Conservation (phyloP, 2,113 vertebrate genomes). For the Clinocottus analis region DNA sequence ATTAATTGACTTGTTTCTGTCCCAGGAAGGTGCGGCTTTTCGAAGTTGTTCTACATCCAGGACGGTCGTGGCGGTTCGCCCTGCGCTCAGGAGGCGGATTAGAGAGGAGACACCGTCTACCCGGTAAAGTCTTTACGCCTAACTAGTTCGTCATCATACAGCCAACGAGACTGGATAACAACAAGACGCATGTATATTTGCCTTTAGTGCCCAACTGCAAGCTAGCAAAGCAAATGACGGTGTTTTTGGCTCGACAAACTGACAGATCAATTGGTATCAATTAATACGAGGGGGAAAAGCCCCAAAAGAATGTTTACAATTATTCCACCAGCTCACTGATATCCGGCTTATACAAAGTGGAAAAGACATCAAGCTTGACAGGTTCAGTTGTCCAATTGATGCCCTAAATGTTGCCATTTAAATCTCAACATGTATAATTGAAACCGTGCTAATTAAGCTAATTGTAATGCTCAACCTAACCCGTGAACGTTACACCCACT, state of each 20-base stretch:
- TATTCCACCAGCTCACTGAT: background rate
- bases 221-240: background rate
- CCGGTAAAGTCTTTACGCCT: constrained; percentile 66
- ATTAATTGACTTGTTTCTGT: constrained; percentile 43
- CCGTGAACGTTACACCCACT: background rate
- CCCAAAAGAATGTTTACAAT: too few species aligned
- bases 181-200: background rate
- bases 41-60: constrained; percentile 56
- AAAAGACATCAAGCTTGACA: background rate
- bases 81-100: constrained; percentile 64
- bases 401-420: too few species aligned
- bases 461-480: background rate
- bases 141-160: background rate
- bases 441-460: background rate
- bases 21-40: constrained; percentile 35
- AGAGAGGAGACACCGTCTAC: constrained; percentile 36
- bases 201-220: background rate
- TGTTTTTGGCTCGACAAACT: background rate
- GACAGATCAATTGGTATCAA: background rate
- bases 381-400: background rate
- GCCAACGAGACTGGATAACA: constrained; percentile 1
- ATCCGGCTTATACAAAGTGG: background rate
- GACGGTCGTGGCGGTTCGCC: constrained; percentile 42
- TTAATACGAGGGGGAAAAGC: background rate
- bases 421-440: background rate